Evolutionary conservation across 2,113 vertebrate species (phyloP).

Genomic region (Protobothrops mucrosquamatus): DNA sequence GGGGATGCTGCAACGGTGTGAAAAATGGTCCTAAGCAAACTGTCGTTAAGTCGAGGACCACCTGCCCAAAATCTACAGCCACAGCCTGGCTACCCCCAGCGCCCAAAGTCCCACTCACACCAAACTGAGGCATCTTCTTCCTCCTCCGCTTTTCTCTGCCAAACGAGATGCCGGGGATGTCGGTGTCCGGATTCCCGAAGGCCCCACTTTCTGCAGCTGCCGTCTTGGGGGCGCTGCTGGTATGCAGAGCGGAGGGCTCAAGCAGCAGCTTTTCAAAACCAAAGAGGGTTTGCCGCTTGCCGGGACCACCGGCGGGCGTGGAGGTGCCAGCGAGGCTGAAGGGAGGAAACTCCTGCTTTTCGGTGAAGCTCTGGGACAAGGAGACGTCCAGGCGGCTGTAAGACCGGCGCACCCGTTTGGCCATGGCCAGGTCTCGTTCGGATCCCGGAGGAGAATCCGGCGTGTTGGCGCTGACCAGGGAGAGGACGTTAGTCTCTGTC

Average conservation of each 20-base stretch:
- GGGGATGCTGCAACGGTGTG: too few species aligned
- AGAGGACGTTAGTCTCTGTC: background rate
- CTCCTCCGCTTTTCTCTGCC: conserved; percentile 72
- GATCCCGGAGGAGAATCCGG: conserved; percentile 3
- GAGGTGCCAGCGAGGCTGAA: conserved; percentile 49
- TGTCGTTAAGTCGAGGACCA: too few species aligned
- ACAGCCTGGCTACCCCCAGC: background rate
- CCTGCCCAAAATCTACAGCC: background rate
- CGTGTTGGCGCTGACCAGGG: background rate
- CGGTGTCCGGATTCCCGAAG: conserved; percentile 51
- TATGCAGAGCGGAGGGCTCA: conserved; percentile 25
- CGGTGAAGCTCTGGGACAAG: conserved; percentile 35
- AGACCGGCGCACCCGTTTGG: conserved; percentile 81
- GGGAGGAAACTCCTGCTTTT: background rate
- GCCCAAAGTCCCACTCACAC: conserved; percentile 55
- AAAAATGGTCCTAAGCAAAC: too few species aligned
- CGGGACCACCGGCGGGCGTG: conserved; percentile 4
- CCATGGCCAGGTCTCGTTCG: conserved; percentile 68
- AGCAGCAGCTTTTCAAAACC: conserved; percentile 77
- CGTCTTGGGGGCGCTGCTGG: conserved; percentile 23
- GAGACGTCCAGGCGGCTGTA: conserved; percentile 78
- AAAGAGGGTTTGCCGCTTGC: conserved; percentile 66
- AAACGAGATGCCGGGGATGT: conserved; percentile 79
- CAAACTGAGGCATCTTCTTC: conserved; percentile 70
- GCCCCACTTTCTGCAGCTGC: conserved; percentile 36